Evolutionary conservation across 92 coral and sea anemone species (phyloP), one percentile per base, ranked within the genome.

Genomic region (Heteractis magnifica): DNA sequence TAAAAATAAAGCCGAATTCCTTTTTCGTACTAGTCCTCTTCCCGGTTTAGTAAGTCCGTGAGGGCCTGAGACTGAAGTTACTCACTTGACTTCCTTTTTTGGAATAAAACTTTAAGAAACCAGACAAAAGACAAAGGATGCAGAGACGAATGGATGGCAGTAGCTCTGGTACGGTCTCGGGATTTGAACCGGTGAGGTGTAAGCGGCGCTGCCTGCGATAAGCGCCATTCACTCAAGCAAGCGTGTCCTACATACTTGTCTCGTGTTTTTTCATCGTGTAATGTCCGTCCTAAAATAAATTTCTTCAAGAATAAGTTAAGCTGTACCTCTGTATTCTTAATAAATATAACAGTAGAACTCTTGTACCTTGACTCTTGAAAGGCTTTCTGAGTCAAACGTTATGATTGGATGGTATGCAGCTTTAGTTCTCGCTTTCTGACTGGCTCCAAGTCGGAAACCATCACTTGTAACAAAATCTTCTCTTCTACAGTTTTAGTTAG

Each of bases 161-260:
- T 68, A 68, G 73, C 49, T 68, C 73, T 13, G 73, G 26, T 68
- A 68, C 73, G 73, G 49, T 68, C 49, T 50, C 73, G 48, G 73
- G 73, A 68, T 68, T 68, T 68, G 50, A 68, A 68, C 49, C 10
- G 49, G 73, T 68, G 73, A 68, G 73, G 49, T 68, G 73, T 48
- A 26, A 68, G 49, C 73, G 73, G 49, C 73, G 48, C 12, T 26
- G 73, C 50, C 73, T 15, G 49, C 73, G 14, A 68, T 68, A 68
- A 23, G 73, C 49, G 73, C 73, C 73, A 68, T 10, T 53, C 13
- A 53, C 13, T 2, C 49, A 68, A 20, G 9, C 73, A 26, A 9
- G 0, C 19, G 10, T 68, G 13, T 21, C 73, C 23, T 4, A 0
- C 50, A 68, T 18, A 16, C 70, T 18, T 48, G 73, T 68, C 23